Conservation (phyloP, 2,113 vertebrate species). For the Peromyscus leucopus region DNA sequence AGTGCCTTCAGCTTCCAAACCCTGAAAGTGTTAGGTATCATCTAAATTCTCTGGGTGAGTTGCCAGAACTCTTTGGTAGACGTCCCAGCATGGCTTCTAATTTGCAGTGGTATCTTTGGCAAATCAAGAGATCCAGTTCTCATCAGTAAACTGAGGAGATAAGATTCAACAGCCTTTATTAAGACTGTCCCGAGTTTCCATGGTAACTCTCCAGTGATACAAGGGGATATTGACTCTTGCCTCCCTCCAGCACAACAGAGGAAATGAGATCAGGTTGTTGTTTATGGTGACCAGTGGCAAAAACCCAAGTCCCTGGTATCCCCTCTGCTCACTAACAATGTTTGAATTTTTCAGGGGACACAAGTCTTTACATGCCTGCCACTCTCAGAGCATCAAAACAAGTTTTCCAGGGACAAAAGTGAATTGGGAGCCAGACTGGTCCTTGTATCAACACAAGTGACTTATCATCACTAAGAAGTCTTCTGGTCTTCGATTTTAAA, state of each 20-base stretch:
- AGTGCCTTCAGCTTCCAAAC: neutral
- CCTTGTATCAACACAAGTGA: neutral
- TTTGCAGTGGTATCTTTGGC: neutral
- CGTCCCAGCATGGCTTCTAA: neutral
- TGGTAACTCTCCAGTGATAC: neutral
- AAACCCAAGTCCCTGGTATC: neutral
- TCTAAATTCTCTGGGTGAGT: neutral
- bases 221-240: neutral
- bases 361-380: neutral
- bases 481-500: neutral
- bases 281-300: constrained; percentile 43
- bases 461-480: constrained; percentile 10
- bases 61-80: constrained; percentile 38
- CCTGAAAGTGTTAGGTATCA: neutral
- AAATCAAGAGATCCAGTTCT: constrained; percentile 21
- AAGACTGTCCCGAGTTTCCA: constrained; percentile 21
- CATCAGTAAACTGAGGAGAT: neutral
- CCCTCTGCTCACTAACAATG: constrained; percentile 8
- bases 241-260: neutral
- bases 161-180: neutral
- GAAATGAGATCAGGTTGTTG: constrained; percentile 14
- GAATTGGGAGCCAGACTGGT: constrained; percentile 3
- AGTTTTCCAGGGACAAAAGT: constrained; percentile 24
- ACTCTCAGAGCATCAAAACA: neutral
- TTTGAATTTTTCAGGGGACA: constrained; percentile 54